These are phyloP conservation scores for Danaus melanippus DNA, from an alignment of 1,140 invertebrate genomes.

Conservation along the genomic window DNA sequence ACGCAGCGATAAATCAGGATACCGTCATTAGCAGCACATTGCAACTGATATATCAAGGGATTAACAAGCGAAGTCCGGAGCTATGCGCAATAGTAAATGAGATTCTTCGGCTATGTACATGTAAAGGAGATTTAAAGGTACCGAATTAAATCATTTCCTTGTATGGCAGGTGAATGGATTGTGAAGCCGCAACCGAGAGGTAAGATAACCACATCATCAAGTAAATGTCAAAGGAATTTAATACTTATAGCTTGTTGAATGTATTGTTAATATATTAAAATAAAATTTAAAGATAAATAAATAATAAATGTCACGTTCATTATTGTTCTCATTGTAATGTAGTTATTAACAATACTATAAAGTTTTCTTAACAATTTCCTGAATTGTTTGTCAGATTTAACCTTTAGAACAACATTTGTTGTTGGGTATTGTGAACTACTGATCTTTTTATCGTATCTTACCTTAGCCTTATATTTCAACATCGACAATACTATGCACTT, in stretches of 20 bases:
- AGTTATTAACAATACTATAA: too few species aligned
- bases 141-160: conserved; percentile 21
- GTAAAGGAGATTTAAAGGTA: conserved; percentile 2
- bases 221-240: conserved; percentile 14
- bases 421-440: conserved; percentile 51
- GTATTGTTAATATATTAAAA: too few species aligned
- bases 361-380: too few species aligned
- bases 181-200: conserved; percentile 12
- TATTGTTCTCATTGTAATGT: too few species aligned
- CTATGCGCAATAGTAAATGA: conserved; percentile 20
- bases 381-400: conserved; percentile 24
- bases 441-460: conserved; percentile 40
- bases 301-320: too few species aligned
- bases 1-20: conserved; percentile 54
- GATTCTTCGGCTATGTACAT: conserved; percentile 12
- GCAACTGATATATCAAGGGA: conserved; percentile 41
- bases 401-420: conserved; percentile 52
- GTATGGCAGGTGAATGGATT: conserved; percentile 17
- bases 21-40: conserved; percentile 46
- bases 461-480: conserved; percentile 46
- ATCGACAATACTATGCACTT: conserved; percentile 25
- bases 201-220: conserved; percentile 14
- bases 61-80: conserved; percentile 29
- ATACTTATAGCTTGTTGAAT: neutral
- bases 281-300: too few species aligned